Conservation (phyloP, 2,888 invertebrate genomes). For the Busseola fusca region DNA sequence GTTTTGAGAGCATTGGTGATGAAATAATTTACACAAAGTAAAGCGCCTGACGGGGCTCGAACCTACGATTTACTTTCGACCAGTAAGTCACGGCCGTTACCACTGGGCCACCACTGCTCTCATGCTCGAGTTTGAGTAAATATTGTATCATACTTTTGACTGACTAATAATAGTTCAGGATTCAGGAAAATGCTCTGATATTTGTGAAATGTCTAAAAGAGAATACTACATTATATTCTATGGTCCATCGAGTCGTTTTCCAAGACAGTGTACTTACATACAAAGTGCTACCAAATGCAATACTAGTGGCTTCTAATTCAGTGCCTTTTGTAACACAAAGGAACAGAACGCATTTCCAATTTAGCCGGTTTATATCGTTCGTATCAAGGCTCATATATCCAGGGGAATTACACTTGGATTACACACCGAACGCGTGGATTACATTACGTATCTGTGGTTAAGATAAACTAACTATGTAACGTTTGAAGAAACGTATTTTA, state of each 20-base stretch:
- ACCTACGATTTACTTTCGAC: too few species aligned
- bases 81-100: too few species aligned
- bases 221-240: neutral
- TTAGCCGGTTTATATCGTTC: constrained; percentile 42
- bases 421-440: constrained; percentile 51
- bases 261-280: constrained; percentile 10
- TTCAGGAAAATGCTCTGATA: neutral
- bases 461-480: constrained; percentile 45
- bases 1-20: too few species aligned
- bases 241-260: neutral
- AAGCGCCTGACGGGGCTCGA: too few species aligned
- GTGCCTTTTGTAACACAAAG: constrained; percentile 44
- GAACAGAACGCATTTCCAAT: constrained; percentile 46
- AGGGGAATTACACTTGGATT: constrained; percentile 54
- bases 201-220: neutral
- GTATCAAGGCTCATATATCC: constrained; percentile 55
- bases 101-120: too few species aligned
- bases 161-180: neutral
- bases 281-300: constrained; percentile 35
- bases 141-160: neutral
- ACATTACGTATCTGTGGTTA: constrained; percentile 42
- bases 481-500: constrained; percentile 28
- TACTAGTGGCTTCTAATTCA: constrained; percentile 29
- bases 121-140: too few species aligned
- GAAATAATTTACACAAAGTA: too few species aligned